Evolutionary conservation across 2,888 invertebrate species (phyloP), one percentile per base, ranked within the genome.

Genomic region (Mechanitis mazaeus): DNA sequence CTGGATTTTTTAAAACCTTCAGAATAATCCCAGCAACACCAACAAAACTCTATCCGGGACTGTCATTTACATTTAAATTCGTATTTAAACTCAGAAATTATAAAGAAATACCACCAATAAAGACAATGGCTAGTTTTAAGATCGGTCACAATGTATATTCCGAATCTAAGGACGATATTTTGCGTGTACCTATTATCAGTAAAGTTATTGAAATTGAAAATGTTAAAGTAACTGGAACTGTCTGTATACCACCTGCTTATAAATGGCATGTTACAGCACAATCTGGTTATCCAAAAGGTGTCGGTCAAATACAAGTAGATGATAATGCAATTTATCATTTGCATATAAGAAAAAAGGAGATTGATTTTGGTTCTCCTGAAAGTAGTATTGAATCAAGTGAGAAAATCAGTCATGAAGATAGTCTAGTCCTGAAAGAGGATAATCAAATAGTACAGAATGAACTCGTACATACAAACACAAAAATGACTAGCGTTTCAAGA

Each of bases 11-110:
- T 69, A 74, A 68, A 45, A 71, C 46, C 46, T 61, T 74, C 33
- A 78, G 70, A 57, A 62, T 88, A 55, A 33, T 69, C 20, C 88
- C 89, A 2, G 68, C 54, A 54, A 76, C 74, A 33, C 73, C 81
- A 6, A 60, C 75, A 11, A 80, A 75, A 63, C 66, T 88, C 28
- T 84, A 74, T 67, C 83, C 88, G 38, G 88, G 89, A 6, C 68
- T 87, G 62, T 58, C 81, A 55, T 69, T 70, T 9, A 64, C 62
- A 7, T 85, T 72, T 61, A 81, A 73, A 65, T 75, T 86, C 12
- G 62, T 72, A 56, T 85, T 80, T 63, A 75, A 68, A 64, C 71
- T 86, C n/a, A 69, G 73, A 69, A 70, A 50, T 9, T 1, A 7
- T 50, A 11, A 31, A 31, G 50, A 50, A 28, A 3, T 31, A 31